Evolutionary conservation across 2,888 invertebrate genomes (phyloP).

Genomic region (Eurytoma californica): DNA sequence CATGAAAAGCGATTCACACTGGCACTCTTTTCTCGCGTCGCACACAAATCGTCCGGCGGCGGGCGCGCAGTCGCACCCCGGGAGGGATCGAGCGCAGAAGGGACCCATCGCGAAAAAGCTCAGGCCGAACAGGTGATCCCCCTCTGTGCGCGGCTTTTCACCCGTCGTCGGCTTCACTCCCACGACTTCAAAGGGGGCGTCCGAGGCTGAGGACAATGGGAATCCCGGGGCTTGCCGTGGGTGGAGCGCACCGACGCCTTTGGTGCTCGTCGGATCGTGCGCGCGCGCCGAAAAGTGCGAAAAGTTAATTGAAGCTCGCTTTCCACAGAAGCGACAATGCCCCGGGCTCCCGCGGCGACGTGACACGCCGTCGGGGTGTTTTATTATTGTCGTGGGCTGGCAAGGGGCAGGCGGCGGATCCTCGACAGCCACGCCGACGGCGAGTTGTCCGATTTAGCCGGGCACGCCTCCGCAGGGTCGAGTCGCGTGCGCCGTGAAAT

Average conservation of each 20-base stretch:
- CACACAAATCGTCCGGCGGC: slow-evolving; percentile 32
- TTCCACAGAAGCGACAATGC: slow-evolving; percentile 68
- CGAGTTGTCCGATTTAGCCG: not conserved
- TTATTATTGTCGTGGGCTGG: slow-evolving; percentile 70
- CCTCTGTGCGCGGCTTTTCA: slow-evolving; percentile 12
- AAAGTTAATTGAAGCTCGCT: slow-evolving; percentile 72
- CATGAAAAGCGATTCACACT: slow-evolving; percentile 35
- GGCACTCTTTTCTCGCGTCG: slow-evolving; percentile 23
- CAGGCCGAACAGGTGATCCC: slow-evolving; percentile 24
- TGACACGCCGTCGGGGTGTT: slow-evolving; percentile 68
- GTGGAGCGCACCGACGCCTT: slow-evolving; percentile 57
- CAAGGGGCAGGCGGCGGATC: slow-evolving; percentile 54
- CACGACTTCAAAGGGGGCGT: slow-evolving; percentile 57
- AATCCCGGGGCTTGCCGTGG: slow-evolving; percentile 48
- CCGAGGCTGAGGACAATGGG: slow-evolving; percentile 39
- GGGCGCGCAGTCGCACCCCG: not conserved
- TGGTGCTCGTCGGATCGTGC: slow-evolving; percentile 47
- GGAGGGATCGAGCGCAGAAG: slow-evolving; percentile 10
- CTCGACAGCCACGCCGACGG: slow-evolving; percentile 42
- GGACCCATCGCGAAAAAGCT: slow-evolving; percentile 12
- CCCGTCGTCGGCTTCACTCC: slow-evolving; percentile 54
- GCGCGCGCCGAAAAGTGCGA: slow-evolving; percentile 64
- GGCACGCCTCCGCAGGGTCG: not conserved
- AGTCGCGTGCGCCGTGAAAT: slow-evolving; percentile 12
- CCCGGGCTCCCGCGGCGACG: slow-evolving; percentile 60